Conservation (phyloP, 64 coral and sea anemone species). For the Porites lutea region DNA sequence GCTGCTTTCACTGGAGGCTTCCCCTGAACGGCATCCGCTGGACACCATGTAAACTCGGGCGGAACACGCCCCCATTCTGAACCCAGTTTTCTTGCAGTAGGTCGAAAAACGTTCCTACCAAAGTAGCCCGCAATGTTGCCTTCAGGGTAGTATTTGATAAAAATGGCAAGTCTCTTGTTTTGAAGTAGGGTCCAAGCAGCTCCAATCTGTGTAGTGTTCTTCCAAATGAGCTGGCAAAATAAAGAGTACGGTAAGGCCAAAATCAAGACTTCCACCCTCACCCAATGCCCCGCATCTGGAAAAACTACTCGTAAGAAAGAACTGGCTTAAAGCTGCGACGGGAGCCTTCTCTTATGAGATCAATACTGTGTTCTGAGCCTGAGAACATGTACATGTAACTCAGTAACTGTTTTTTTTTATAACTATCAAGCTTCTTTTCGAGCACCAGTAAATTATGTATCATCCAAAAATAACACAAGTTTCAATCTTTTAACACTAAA, state of each 20-base stretch:
- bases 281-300: too few species aligned
- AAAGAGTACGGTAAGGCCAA: background rate
- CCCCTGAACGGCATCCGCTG: background rate
- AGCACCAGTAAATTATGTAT: too few species aligned
- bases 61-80: background rate
- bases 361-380: too few species aligned
- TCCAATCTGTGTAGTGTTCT: conserved; percentile 28
- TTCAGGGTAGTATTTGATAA: conserved; percentile 17
- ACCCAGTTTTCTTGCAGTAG: background rate
- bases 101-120: background rate
- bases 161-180: conserved; percentile 13
- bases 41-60: background rate
- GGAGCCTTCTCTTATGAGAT: too few species aligned
- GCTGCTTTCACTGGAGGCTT: background rate
- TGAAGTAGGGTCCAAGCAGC: background rate
- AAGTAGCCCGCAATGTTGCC: background rate
- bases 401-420: too few species aligned
- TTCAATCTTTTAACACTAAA: too few species aligned
- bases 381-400: too few species aligned
- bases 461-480: too few species aligned
- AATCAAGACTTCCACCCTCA: too few species aligned
- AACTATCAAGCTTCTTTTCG: too few species aligned
- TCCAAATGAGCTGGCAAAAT: background rate
- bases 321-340: too few species aligned
- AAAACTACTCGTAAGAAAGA: too few species aligned